A percentile compares a stretch with the other conserved stretches of the same genome.
phyloP scores from a whole-genome alignment of 2,113 vertebrate genomes.

The chimpanzee (Pan troglodytes) region NHGRI_mPanTro3-v2.1_pri NC_072409.2:65929001-65929500 shows the following conservation, averaged over 20 bases:
- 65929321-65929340: slow-evolving; percentile 45
- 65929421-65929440: not conserved
- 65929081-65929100: not conserved
- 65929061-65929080: not conserved
- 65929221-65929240: slow-evolving; percentile 31
- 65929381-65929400: slow-evolving; percentile 62
- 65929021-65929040: not conserved
- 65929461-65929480: slow-evolving; percentile 59
- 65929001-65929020: not conserved
- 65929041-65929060: not conserved
- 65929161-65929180: not conserved
- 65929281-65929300: slow-evolving; percentile 46
- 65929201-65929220: slow-evolving; percentile 40
- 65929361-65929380: slow-evolving; percentile 4
- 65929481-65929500: slow-evolving; percentile 56
- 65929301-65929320: slow-evolving; percentile 34
- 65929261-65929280: slow-evolving; percentile 34
- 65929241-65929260: slow-evolving; percentile 21
- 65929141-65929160: not conserved
- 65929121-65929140: not conserved
- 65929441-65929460: slow-evolving; percentile 48
- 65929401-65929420: not conserved
- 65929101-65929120: not conserved
- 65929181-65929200: not conserved
- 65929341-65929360: slow-evolving; percentile 57